A percentile compares a stretch with the other conserved stretches of the same genome.
These are phyloP conservation scores for Sialia sialis DNA, from an alignment of 2,113 vertebrate species.

Conservation along the genomic window DNA sequence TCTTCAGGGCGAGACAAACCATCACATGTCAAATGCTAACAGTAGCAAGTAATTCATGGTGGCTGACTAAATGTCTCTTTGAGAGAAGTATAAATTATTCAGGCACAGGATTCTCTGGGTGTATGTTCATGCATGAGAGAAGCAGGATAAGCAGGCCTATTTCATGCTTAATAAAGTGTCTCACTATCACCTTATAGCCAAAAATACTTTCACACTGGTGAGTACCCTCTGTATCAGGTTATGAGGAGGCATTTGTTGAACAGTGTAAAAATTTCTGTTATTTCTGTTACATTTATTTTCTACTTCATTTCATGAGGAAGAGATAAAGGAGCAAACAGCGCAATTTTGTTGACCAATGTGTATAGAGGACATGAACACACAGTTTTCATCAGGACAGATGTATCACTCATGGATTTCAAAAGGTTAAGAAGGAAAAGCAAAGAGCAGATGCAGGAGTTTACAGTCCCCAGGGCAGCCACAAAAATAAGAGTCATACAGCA, in stretches of 20 bases:
- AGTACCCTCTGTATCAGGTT: not conserved
- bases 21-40: not conserved
- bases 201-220: not conserved
- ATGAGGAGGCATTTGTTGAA: not conserved
- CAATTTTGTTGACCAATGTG: not conserved
- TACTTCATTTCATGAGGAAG: not conserved
- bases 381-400: not conserved
- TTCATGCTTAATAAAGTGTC: conserved; percentile 12
- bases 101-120: not conserved
- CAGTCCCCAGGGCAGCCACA: not conserved
- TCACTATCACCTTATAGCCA: not conserved
- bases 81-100: not conserved
- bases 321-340: not conserved
- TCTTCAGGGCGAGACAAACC: not conserved
- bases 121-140: not conserved
- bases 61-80: not conserved
- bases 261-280: not conserved
- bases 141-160: not conserved
- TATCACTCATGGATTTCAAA: not conserved
- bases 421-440: not conserved
- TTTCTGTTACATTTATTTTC: not conserved
- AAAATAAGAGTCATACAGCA: not conserved
- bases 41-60: not conserved
- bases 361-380: not conserved
- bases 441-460: not conserved